Percentiles rank a stretch among this genome's conserved stretches.
Conservation (phyloP, 2,888 invertebrate genomes). For the Idaea aversata region DNA sequence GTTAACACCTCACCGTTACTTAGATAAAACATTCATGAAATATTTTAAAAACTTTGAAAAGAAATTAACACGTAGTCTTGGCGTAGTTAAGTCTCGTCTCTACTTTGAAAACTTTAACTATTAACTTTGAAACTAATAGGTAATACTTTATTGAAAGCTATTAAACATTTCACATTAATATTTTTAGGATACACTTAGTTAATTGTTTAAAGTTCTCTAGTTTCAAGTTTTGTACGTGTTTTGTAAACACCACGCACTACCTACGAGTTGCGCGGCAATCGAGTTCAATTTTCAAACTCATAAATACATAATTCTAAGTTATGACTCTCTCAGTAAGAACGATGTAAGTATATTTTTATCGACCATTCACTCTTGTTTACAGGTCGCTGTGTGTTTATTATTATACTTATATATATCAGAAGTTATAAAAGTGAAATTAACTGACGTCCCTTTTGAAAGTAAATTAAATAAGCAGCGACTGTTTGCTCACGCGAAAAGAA, state of each 20-base stretch:
- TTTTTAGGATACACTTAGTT: background rate
- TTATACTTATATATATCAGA: background rate
- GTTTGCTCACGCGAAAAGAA: constrained; percentile 19
- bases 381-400: background rate
- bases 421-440: background rate
- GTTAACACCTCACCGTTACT: constrained; percentile 18
- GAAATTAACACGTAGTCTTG: constrained; percentile 23
- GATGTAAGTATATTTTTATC: background rate
- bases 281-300: background rate
- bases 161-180: background rate
- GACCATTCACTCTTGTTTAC: background rate
- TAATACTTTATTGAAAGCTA: background rate
- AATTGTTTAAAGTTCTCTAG: background rate
- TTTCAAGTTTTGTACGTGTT: background rate
- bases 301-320: background rate
- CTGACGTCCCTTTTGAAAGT: constrained; percentile 1
- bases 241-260: background rate
- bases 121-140: background rate
- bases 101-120: background rate
- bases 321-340: background rate
- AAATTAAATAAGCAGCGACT: constrained; percentile 14
- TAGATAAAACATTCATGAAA: constrained; percentile 19
- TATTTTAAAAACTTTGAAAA: constrained; percentile 22
- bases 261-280: background rate
- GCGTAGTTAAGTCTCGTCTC: background rate